Percentiles rank a stretch among this genome's conserved stretches.
phyloP scores from a whole-genome alignment of 2,888 invertebrate species.

The Atrina japonica region DNA sequence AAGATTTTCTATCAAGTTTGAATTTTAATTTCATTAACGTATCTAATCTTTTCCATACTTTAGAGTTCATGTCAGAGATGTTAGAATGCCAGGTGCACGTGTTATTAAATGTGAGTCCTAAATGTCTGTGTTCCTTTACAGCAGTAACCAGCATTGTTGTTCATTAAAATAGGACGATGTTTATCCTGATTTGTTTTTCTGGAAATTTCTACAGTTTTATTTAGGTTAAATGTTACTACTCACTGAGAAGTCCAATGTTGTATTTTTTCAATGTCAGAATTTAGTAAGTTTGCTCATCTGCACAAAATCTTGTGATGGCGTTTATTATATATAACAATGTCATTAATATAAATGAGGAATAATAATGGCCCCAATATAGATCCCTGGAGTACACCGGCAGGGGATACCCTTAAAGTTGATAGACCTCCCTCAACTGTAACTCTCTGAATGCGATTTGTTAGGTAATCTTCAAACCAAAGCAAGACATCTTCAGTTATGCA shows the following conservation, averaged over 20 bases:
- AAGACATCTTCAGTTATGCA: slow-evolving; percentile 30
- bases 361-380: slow-evolving; percentile 26
- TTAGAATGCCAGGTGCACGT: too few relatives aligned
- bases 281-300: background rate
- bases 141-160: too few relatives aligned
- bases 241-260: background rate
- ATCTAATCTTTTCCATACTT: too few relatives aligned
- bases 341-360: slow-evolving; percentile 39
- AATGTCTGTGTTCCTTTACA: too few relatives aligned
- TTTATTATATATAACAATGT: slow-evolving; percentile 33
- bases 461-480: slow-evolving; percentile 31
- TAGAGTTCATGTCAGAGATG: too few relatives aligned
- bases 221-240: background rate
- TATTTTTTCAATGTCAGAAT: slow-evolving; percentile 1
- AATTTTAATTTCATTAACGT: too few relatives aligned
- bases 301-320: too few relatives aligned
- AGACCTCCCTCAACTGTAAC: slow-evolving; percentile 14
- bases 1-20: too few relatives aligned
- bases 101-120: too few relatives aligned
- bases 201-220: background rate
- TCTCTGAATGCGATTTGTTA: slow-evolving; percentile 25
- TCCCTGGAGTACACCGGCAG: slow-evolving; percentile 22
- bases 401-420: background rate
- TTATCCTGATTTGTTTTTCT: too few relatives aligned
- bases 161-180: too few relatives aligned